Evolutionary conservation across 1,140 invertebrate genomes (phyloP).

Genomic region (Drosophila tsacasi): DNA sequence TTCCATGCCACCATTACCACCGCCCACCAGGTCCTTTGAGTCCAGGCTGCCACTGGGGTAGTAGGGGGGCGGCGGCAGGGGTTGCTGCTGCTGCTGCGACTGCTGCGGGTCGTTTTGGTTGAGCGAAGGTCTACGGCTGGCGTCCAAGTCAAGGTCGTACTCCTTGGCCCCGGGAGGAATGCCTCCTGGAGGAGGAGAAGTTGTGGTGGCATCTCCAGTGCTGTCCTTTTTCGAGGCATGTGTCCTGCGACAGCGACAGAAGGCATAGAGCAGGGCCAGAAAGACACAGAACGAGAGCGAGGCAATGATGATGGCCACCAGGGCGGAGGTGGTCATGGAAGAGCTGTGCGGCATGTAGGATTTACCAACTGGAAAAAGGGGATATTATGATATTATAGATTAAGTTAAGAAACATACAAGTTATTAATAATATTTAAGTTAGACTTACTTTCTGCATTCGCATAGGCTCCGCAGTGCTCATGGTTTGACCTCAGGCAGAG

Average conservation of each 20-base stretch:
- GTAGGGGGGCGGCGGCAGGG: conserved; percentile 69
- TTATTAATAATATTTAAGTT: neutral
- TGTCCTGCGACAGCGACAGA: conserved; percentile 75
- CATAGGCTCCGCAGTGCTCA: conserved; percentile 93
- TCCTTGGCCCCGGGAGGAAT: conserved; percentile 54
- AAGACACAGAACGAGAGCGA: conserved; percentile 70
- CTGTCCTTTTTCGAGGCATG: conserved; percentile 70
- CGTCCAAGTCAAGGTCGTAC: conserved; percentile 68
- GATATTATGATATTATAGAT: neutral
- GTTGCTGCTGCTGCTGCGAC: conserved; percentile 22
- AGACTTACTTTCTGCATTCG: conserved; percentile 91
- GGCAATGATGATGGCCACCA: conserved; percentile 78
- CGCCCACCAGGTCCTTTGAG: conserved; percentile 63
- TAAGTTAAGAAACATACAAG: neutral
- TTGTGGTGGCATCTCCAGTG: conserved; percentile 14
- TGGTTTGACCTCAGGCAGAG: conserved; percentile 92
- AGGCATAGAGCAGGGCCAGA: conserved; percentile 62
- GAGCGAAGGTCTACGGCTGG: conserved; percentile 53
- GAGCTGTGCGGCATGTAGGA: conserved; percentile 75
- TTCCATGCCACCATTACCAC: conserved; percentile 63
- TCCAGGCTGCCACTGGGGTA: conserved; percentile 79
- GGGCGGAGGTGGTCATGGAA: conserved; percentile 69
- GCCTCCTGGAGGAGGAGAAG: neutral
- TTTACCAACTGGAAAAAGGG: conserved; percentile 67
- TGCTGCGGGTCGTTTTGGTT: conserved; percentile 41